These are phyloP conservation scores for Drosophila anomelani DNA, from an alignment of 2,888 invertebrate species.

Conservation along the genomic window DNA sequence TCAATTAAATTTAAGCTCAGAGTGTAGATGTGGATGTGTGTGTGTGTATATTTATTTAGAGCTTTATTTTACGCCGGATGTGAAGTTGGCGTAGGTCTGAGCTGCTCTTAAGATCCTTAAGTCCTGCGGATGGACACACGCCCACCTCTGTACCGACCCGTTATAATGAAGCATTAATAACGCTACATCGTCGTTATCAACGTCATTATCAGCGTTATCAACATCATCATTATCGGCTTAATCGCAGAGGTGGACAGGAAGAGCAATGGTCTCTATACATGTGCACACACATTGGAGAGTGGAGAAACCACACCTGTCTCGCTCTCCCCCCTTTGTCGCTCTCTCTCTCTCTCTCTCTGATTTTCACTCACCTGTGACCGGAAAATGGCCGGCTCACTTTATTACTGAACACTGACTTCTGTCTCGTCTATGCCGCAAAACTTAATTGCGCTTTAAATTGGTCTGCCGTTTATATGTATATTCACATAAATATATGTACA, in stretches of 20 bases:
- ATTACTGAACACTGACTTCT: constrained; percentile 36
- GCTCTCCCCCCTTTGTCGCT: background rate
- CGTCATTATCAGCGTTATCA: constrained; percentile 58
- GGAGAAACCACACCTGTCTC: constrained; percentile 45
- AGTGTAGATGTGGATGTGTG: background rate
- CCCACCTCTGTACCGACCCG: background rate
- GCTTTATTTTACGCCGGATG: background rate
- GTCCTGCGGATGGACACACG: background rate
- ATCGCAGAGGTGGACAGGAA: constrained; percentile 43
- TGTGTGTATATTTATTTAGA: background rate
- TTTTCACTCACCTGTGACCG: constrained; percentile 17
- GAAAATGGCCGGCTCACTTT: constrained; percentile 34
- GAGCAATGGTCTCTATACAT: constrained; percentile 11
- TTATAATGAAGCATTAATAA: constrained; percentile 39
- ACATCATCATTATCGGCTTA: constrained; percentile 64
- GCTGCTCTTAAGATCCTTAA: constrained; percentile 5
- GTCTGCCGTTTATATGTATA: constrained; percentile 10
- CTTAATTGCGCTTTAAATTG: constrained; percentile 74
- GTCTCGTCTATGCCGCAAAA: constrained; percentile 69
- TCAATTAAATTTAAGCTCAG: background rate
- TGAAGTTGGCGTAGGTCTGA: too few relatives aligned
- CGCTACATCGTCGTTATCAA: constrained; percentile 48
- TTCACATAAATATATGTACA: background rate
- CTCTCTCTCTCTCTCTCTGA: background rate
- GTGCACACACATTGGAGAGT: constrained; percentile 3